Evolutionary conservation across 2,113 vertebrate species (phyloP).

Genomic region (Halcyon malimbica): DNA sequence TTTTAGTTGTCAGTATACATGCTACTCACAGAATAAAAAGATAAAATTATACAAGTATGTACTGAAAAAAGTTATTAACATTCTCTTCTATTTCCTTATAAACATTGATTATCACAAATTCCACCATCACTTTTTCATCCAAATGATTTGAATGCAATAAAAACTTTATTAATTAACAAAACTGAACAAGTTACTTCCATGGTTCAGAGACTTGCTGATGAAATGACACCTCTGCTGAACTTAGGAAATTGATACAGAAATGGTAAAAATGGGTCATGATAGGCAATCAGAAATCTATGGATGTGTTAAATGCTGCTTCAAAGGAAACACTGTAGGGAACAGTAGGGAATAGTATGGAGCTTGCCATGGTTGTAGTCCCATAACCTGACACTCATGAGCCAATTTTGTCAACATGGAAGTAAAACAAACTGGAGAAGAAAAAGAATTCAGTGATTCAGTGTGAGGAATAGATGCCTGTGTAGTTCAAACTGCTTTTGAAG

Average conservation of each 20-base stretch:
- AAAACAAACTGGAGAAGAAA: background rate
- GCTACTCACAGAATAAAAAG: background rate
- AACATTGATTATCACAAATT: background rate
- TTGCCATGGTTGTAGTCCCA: background rate
- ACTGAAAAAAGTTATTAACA: background rate
- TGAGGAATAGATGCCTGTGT: background rate
- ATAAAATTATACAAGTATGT: background rate
- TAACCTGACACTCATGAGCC: background rate
- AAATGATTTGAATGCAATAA: background rate
- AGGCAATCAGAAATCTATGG: background rate
- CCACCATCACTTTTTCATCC: background rate
- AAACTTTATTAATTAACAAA: background rate
- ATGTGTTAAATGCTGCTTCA: background rate
- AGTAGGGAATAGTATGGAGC: background rate
- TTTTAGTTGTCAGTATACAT: background rate
- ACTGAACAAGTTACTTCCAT: background rate
- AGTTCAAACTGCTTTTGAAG: background rate
- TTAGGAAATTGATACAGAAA: background rate
- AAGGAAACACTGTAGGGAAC: background rate
- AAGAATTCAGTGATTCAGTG: background rate
- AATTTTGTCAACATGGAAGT: background rate
- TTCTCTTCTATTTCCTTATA: background rate
- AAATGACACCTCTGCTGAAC: background rate
- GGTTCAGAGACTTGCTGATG: background rate
- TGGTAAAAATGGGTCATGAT: background rate